phyloP scores from a whole-genome alignment of 2,113 vertebrate genomes.

The Larimichthys polyactis region DNA sequence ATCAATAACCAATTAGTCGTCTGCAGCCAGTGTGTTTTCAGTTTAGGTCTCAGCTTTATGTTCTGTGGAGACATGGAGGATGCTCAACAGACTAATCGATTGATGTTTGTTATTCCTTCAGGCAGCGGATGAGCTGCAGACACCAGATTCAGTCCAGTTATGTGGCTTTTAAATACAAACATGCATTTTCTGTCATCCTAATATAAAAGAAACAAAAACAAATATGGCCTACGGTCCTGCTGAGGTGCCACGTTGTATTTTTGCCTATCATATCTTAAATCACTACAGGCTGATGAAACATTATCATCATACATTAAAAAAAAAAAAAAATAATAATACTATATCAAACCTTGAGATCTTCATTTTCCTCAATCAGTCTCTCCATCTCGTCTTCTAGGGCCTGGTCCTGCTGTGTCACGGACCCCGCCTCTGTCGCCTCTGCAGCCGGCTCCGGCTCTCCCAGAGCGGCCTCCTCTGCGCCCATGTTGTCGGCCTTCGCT shows the following conservation, averaged over 20 bases:
- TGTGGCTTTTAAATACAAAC: conserved; percentile 3
- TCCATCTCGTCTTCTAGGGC: conserved; percentile 91
- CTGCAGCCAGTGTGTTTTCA: neutral
- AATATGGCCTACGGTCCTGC: neutral
- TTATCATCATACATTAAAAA: neutral
- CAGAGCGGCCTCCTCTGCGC: conserved; percentile 44
- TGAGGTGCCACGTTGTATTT: neutral
- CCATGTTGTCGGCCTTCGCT: conserved; percentile 27
- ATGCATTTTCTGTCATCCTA: neutral
- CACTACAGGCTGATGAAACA: neutral
- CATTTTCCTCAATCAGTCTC: conserved; percentile 93
- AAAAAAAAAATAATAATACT: neutral
- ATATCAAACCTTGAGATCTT: conserved; percentile 91
- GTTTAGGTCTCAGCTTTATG: neutral
- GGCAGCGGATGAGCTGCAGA: neutral
- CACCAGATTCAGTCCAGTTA: neutral
- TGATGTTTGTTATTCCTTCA: neutral
- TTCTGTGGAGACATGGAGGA: neutral
- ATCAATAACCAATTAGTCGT: conserved; percentile 57
- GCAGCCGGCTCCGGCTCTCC: conserved; percentile 68
- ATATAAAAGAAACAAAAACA: neutral
- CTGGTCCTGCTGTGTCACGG: conserved; percentile 85
- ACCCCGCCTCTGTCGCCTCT: conserved; percentile 72
- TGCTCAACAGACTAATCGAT: conserved; percentile 16
- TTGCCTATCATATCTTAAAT: neutral